Conservation (phyloP, 2,113 vertebrate genomes). For the Pituophis catenifer region DNA sequence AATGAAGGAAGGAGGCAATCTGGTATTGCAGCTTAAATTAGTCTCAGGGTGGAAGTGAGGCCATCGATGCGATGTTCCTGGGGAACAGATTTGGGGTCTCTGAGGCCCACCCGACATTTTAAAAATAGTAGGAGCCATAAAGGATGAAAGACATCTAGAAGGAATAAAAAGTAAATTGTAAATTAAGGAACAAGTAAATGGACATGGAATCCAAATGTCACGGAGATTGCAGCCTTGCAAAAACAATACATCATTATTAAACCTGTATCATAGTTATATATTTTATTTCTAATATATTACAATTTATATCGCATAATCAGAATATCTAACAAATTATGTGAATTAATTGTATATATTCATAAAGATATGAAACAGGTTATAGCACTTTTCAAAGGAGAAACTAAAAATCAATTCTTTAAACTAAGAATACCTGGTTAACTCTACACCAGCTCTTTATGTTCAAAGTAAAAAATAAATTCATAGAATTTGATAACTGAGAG, state of each 20-base stretch:
- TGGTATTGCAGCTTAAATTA: too few species aligned
- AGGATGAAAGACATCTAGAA: neutral
- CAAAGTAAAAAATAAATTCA: neutral
- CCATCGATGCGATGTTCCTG: too few species aligned
- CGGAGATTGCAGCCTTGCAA: neutral
- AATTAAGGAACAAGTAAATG: neutral
- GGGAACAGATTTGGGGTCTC: too few species aligned
- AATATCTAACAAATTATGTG: too few species aligned
- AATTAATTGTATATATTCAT: too few species aligned
- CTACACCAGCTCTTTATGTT: neutral
- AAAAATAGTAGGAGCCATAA: neutral
- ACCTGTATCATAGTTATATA: too few species aligned
- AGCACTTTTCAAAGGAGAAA: neutral
- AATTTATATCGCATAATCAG: neutral
- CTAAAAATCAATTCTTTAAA: too few species aligned
- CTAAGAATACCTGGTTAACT: too few species aligned
- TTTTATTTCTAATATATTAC: neutral
- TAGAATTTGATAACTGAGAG: neutral
- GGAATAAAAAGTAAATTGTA: neutral
- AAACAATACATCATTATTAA: too few species aligned
- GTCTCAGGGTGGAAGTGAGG: too few species aligned
- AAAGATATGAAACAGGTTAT: neutral
- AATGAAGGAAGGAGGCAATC: neutral
- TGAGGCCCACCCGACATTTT: neutral
- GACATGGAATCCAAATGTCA: neutral